A percentile compares a stretch with the other conserved stretches of the same genome.
Conservation (phyloP, 2,113 vertebrate species). For the Otus sunia region DNA sequence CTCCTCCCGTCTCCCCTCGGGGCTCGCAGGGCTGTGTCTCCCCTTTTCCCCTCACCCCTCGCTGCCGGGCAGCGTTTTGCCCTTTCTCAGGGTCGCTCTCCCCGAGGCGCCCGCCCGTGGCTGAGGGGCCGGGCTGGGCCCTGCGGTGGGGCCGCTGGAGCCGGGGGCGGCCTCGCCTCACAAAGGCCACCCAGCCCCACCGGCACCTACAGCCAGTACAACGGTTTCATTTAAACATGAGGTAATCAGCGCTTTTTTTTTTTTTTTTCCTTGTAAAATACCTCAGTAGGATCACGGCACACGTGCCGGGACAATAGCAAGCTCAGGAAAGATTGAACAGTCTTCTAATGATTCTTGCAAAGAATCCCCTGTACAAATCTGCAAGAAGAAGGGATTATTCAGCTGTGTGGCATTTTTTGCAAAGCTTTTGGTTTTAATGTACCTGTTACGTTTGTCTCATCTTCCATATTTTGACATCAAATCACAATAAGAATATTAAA, state of each 20-base stretch:
- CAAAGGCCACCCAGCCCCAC: rapidly evolving
- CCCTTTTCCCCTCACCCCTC: background rate
- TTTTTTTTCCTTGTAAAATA: no score
- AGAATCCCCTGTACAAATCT: background rate
- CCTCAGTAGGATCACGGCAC: background rate
- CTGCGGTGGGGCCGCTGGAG: no score
- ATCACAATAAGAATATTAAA: background rate
- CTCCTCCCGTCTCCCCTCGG: background rate
- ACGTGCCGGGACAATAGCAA: background rate
- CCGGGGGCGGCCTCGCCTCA: background rate
- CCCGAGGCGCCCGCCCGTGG: background rate
- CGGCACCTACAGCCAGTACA: rapidly evolving
- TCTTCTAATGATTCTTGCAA: background rate
- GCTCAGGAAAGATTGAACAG: background rate
- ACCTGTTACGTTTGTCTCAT: background rate
- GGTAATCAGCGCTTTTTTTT: background rate
- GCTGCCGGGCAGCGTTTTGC: background rate
- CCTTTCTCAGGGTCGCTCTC: no score
- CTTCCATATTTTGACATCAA: background rate
- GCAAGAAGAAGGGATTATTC: background rate
- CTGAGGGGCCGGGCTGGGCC: no score
- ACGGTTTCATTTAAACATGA: background rate
- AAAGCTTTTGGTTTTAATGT: background rate
- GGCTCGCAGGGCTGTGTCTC: background rate
- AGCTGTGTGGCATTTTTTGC: background rate